Base-by-base conservation (phyloP, 2,113 vertebrate species). In the mouse (Mus musculus) region DNA sequence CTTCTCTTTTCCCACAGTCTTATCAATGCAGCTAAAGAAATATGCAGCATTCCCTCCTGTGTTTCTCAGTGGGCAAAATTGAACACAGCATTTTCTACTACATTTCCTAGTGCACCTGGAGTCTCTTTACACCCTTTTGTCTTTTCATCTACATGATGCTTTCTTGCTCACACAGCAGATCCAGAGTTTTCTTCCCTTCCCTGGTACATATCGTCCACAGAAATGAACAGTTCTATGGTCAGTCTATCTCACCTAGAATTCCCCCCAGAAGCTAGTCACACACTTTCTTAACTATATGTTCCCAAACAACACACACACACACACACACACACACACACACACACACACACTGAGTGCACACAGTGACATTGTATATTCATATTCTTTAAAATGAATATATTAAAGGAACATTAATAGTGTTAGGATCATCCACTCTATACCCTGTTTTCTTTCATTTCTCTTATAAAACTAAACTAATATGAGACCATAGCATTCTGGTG, bases 31-130 rank as follows among this genome's bases (percentile, higher is more conserved):
- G 63, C 24, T 14, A 11, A 20, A 7, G 10, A 33, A 19, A 46
- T 30, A 69, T 16, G 11, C 13, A 13, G 1, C 4, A 42, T 12
- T 0, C 0, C 8, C 24, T 77, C 0, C 56, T 28, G 3, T 7
- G 49, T 49, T 28, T 85, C 3, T 91, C 65, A 54, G 0, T 30
- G 6, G 16, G 30, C 30, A 36, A 30, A 69, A 69, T 33, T 33
- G 12, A 69, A 69, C 67, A 69, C 10, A 13, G 1, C 1, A 54
- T 17, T 0, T 1, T 11, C n/a, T 82, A 0, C 63, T 36, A 7
- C 3, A 42, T 46, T 28, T 88, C 3, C 89, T 49, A 54, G 0
- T 36, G 6, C 17, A 2, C 19, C 1, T 1, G 0, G 28, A 33
- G 14, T 16, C 5, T 80, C 39, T 26, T 54, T 5, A 26, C 52